phyloP scores from a whole-genome alignment of 2,888 invertebrate species.

The Rhodophaea formosa region DNA sequence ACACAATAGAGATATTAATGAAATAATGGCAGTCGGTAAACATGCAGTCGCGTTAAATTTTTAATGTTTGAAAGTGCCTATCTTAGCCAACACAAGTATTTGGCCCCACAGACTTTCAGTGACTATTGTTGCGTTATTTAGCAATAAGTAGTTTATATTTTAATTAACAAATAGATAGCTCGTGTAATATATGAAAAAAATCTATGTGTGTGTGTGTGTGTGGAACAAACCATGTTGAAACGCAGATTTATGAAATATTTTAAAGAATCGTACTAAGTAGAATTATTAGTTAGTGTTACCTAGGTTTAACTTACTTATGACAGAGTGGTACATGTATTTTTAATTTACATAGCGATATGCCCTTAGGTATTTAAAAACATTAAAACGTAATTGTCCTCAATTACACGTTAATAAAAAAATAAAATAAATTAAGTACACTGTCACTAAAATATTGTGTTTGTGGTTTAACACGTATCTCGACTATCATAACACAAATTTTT shows the following conservation, averaged over 20 bases:
- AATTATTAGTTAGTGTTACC: background rate
- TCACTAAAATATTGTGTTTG: background rate
- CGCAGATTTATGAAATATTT: constrained; percentile 7
- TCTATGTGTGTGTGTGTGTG: constrained; percentile 32
- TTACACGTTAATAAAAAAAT: background rate
- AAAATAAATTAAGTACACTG: background rate
- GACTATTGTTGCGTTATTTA: constrained; percentile 47
- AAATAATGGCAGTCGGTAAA: constrained; percentile 43
- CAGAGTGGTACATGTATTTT: too few relatives aligned
- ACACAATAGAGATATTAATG: constrained; percentile 28
- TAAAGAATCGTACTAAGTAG: background rate
- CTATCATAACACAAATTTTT: background rate
- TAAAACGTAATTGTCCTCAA: too few relatives aligned
- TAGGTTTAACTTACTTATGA: background rate
- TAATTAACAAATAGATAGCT: constrained; percentile 48
- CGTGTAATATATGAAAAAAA: constrained; percentile 34
- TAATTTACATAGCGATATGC: too few relatives aligned
- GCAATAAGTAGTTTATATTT: constrained; percentile 54
- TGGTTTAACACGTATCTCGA: background rate
- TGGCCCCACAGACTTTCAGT: constrained; percentile 43
- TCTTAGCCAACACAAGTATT: constrained; percentile 47
- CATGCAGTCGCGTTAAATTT: constrained; percentile 21
- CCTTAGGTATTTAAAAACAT: too few relatives aligned
- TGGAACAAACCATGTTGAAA: constrained; percentile 37
- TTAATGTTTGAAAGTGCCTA: constrained; percentile 34